These are phyloP conservation scores for Lutjanus campechanus DNA, from an alignment of 2,797 vertebrate genomes.

Conservation along the genomic window DNA sequence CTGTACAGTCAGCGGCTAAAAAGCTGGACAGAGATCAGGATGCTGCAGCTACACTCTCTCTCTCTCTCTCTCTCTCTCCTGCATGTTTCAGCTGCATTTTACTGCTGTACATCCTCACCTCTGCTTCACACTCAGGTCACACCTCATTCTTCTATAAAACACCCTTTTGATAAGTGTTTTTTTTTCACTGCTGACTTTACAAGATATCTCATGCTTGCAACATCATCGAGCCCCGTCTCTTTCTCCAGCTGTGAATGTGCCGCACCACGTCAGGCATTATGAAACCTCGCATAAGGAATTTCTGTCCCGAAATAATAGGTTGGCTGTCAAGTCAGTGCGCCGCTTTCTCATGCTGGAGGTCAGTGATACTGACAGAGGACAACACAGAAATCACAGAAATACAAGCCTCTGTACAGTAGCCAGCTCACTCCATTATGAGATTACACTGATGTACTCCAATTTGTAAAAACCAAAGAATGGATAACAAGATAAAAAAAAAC, in stretches of 20 bases:
- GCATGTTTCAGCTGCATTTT: conserved; percentile 49
- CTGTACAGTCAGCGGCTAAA: conserved; percentile 51
- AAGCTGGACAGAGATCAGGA: conserved; percentile 35
- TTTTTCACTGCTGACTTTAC: conserved; percentile 67
- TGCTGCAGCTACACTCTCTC: conserved; percentile 27
- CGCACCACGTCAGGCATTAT: conserved; percentile 61
- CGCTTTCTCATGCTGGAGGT: conserved; percentile 71
- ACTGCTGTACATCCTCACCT: conserved; percentile 42
- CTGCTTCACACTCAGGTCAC: conserved; percentile 55
- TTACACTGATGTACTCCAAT: conserved; percentile 65
- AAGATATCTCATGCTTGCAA: conserved; percentile 68
- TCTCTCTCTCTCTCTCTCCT: conserved; percentile 1
- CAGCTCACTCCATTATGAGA: conserved; percentile 64
- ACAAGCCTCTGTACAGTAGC: conserved; percentile 57
- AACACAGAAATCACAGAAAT: conserved; percentile 73
- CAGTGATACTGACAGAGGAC: conserved; percentile 76
- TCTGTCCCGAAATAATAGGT: conserved; percentile 49
- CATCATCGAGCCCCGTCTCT: conserved; percentile 49
- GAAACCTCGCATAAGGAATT: conserved; percentile 49
- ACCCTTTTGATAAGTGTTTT: conserved; percentile 49
- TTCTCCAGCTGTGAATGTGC: conserved; percentile 58
- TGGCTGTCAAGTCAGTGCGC: conserved; percentile 71
- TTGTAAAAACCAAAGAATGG: conserved; percentile 57
- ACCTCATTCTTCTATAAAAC: conserved; percentile 50
- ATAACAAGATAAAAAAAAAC: conserved; percentile 55